Conservation (phyloP, 2,888 invertebrate genomes). For the Eugnorisma glareosa region DNA sequence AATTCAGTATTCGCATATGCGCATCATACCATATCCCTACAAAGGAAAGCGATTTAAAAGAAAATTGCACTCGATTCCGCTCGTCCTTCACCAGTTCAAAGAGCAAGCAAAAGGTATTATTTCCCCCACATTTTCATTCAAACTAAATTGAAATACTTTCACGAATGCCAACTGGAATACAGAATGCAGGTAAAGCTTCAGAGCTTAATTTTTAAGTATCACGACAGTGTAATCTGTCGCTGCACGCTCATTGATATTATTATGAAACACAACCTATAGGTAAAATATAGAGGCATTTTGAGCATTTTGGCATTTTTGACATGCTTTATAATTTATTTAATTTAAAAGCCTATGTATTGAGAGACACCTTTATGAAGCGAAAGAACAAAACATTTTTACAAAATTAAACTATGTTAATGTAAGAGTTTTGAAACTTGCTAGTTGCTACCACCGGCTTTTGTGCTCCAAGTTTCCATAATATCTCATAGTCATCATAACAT, state of each 20-base stretch:
- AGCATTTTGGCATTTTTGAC: too few species aligned
- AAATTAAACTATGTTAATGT: neutral
- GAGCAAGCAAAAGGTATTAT: neutral
- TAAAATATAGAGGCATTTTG: neutral
- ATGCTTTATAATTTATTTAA: neutral
- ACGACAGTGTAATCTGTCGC: neutral
- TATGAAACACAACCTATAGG: neutral
- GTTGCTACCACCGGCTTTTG: neutral
- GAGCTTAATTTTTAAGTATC: conserved; percentile 1
- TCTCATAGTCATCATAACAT: neutral
- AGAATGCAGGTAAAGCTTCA: neutral
- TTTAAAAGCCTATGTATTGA: too few species aligned
- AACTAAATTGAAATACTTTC: conserved; percentile 15
- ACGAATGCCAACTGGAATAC: neutral
- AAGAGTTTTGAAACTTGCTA: neutral
- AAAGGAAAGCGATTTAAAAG: neutral
- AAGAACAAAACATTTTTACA: neutral
- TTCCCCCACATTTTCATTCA: neutral
- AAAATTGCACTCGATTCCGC: conserved; percentile 14
- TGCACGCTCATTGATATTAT: neutral
- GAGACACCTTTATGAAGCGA: neutral
- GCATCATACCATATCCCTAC: neutral
- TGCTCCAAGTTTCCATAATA: neutral
- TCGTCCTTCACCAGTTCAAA: neutral
- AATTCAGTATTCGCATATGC: conserved; percentile 1